Evolutionary conservation across 2,113 vertebrate species (phyloP), one percentile per base, ranked within the genome.

Genomic region (Actenoides lindsayi): DNA sequence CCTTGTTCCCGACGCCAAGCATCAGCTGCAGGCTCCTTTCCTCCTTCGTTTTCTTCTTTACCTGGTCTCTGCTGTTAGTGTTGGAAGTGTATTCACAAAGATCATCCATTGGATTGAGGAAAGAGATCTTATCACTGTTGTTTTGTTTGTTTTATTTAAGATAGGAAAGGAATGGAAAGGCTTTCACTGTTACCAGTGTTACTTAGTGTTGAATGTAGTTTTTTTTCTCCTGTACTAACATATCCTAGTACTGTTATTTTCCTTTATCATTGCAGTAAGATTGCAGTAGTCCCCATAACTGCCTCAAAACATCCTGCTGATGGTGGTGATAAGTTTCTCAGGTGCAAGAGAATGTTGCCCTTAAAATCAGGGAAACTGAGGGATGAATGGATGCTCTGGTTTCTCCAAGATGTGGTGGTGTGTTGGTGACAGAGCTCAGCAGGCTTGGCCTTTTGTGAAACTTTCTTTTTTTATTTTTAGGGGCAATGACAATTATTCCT

Each of bases 121-220:
- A 87, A 73, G 51, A 88, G 95, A 95, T 97, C 76, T 84, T 94
- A 96, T 96, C 94, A 37, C 79, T 33, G 4, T 90, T 86, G 14
- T 89, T 95, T 92, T 97, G 68, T 95, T 96, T 95, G 69, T 94
- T 94, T 93, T 95, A 91, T 82, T 94, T 79, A 87, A 93, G 81
- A 42, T 30, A 10, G 51, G 33, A 80, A 71, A 83, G 35, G 51
- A 78, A 90, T 85, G 71, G 39, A 85, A 77, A 78, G 62, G 24
- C 44, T 44, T 89, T 92, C 28, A 8, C 65, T 79, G 6, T 83
- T 89, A 64, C 18, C 77, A 67, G 10, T 37, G 16, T 83, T 85
- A 30, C 59, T 94, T 83, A 63, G 28, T 89, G 81, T 78, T 89
- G 56, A 90, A 39, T 27, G 33, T 13, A 68, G 0, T 2, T 64